Evolutionary conservation across 2,888 invertebrate species (phyloP), one percentile per base, ranked within the genome.

Genomic region (Perithous albicinctus): DNA sequence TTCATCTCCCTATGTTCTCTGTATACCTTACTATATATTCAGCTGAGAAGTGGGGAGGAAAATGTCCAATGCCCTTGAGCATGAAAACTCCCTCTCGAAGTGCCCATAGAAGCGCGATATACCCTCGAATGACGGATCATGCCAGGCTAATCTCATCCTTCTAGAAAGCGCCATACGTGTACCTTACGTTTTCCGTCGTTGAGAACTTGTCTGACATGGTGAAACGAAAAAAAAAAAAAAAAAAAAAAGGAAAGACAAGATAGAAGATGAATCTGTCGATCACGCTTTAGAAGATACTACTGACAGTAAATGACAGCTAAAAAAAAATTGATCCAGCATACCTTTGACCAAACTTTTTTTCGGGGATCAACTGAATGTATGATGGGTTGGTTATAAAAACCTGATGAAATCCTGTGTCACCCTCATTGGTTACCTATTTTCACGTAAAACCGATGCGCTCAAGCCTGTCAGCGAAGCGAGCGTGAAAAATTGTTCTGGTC

Each of bases 31-130:
- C 7, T 12, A 20, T 59, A 67, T 73, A 78, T 73, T 66, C 73
- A 79, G 59, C 56, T 12, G 29, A 5, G 15, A 8, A 48, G 51
- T 38, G 8, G 48, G 29, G 32, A n/a, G 56, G 77, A 61, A 23
- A n/a, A n/a, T 67, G 56, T 63, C 54, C 46, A 61, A 77, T 73
- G 81, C 48, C 81, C 81, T 81, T 77, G 81, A 77, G 64, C 67
- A 46, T 26, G 54, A 64, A 46, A 20, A 15, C 56, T 20, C 59
- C 69, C 38, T 23, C 51, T 29, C 56, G 12, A 29, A 12, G 8
- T 51, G 66, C 72, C 26, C 72, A 12, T 6, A n/a, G n/a, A n/a
- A n/a, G n/a, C 29, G n/a, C 66, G 72, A 61, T 73, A 81, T 69
- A 77, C 38, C 73, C 32, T 35, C 46, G 23, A 59, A 56, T 41